These are phyloP conservation scores for Geopemphigus sp. DNA, from an alignment of 1,140 invertebrate species.

Conservation along the genomic window DNA sequence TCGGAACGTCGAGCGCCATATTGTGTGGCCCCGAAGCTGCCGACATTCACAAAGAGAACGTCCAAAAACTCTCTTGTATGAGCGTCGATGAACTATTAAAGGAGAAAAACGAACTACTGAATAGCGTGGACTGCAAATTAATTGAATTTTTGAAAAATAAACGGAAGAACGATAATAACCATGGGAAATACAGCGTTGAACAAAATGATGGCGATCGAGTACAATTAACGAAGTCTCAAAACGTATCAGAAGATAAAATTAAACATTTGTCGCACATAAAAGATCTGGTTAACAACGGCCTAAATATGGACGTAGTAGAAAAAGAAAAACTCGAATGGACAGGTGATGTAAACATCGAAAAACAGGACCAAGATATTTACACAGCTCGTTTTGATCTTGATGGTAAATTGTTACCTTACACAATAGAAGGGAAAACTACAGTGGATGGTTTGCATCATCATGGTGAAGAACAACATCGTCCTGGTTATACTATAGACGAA, in stretches of 20 bases:
- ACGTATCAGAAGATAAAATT: background rate
- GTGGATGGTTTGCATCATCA: slow-evolving; percentile 80
- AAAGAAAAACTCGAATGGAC: slow-evolving; percentile 84
- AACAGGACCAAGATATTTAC: slow-evolving; percentile 59
- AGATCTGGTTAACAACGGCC: slow-evolving; percentile 67
- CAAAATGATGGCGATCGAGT: slow-evolving; percentile 7
- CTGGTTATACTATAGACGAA: slow-evolving; percentile 86
- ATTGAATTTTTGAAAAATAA: slow-evolving; percentile 63
- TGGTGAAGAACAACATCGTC: slow-evolving; percentile 83
- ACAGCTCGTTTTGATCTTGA: slow-evolving; percentile 68
- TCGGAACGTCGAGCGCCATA: slow-evolving; percentile 58
- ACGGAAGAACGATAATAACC: background rate
- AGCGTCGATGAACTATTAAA: slow-evolving; percentile 70
- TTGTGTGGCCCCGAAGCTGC: slow-evolving; percentile 60
- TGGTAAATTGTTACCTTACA: slow-evolving; percentile 66
- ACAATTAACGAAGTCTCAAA: background rate
- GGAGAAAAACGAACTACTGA: slow-evolving; percentile 68
- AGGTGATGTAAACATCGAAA: slow-evolving; percentile 61
- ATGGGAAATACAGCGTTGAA: slow-evolving; percentile 1
- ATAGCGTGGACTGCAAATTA: slow-evolving; percentile 66
- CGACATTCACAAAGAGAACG: slow-evolving; percentile 73
- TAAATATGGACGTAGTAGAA: slow-evolving; percentile 79
- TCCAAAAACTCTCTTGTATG: slow-evolving; percentile 68
- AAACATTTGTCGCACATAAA: slow-evolving; percentile 54
- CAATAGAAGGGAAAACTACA: slow-evolving; percentile 61